Conservation (phyloP, 2,797 vertebrate genomes). For the Alfaro cultratus region DNA sequence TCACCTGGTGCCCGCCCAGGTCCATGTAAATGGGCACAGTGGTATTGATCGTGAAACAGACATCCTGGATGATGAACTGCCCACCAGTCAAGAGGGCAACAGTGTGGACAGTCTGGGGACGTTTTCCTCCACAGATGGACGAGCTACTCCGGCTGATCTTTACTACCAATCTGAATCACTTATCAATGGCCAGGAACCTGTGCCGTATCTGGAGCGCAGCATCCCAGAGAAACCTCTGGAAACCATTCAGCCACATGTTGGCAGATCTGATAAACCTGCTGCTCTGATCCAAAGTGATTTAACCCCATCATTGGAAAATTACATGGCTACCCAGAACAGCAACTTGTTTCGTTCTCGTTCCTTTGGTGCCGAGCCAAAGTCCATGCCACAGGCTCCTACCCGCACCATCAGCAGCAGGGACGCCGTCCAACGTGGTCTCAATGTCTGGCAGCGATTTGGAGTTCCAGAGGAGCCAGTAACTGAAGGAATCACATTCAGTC, state of each 20-base stretch:
- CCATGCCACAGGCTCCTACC: slow-evolving; percentile 88
- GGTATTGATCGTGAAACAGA: slow-evolving; percentile 92
- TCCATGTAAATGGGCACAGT: slow-evolving; percentile 91
- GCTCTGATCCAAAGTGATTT: slow-evolving; percentile 50
- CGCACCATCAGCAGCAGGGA: slow-evolving; percentile 95
- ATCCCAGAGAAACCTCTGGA: slow-evolving; percentile 67
- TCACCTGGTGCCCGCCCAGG: slow-evolving; percentile 92
- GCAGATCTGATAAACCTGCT: slow-evolving; percentile 41
- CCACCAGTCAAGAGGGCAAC: slow-evolving; percentile 91
- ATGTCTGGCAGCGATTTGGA: slow-evolving; percentile 93
- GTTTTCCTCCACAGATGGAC: slow-evolving; percentile 90
- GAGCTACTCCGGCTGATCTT: slow-evolving; percentile 81
- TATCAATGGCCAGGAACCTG: slow-evolving; percentile 77
- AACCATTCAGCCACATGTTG: slow-evolving; percentile 30
- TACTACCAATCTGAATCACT: slow-evolving; percentile 79
- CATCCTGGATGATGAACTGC: slow-evolving; percentile 94
- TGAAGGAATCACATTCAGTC: slow-evolving; percentile 80
- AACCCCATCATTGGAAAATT: slow-evolving; percentile 59
- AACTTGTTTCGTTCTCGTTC: slow-evolving; percentile 88
- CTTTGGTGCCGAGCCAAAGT: slow-evolving; percentile 80
- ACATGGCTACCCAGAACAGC: slow-evolving; percentile 80
- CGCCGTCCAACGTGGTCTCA: slow-evolving; percentile 94
- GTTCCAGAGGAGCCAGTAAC: slow-evolving; percentile 82
- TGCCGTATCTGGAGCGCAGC: slow-evolving; percentile 75
- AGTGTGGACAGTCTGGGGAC: slow-evolving; percentile 94